These are phyloP conservation scores for Isaurus tuberculatus DNA, from an alignment of 92 coral and sea anemone genomes.

Conservation along the genomic window DNA sequence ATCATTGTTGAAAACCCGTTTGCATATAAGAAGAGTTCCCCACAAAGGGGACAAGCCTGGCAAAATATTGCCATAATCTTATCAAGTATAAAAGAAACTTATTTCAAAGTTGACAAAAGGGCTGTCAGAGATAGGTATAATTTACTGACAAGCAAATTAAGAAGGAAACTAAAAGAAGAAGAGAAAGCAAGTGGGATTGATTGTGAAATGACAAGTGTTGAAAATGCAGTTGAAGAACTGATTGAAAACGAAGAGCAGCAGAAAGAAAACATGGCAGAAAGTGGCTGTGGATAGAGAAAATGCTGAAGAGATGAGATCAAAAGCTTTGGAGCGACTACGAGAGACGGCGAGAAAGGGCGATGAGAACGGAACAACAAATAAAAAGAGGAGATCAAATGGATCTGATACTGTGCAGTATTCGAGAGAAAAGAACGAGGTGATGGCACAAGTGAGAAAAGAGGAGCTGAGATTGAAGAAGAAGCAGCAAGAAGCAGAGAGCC, in stretches of 20 bases:
- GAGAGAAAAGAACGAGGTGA: conserved; percentile 55
- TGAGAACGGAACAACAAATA: neutral
- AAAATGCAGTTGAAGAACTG: conserved; percentile 46
- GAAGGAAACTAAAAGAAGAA: conserved; percentile 49
- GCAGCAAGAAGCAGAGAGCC: conserved; percentile 45
- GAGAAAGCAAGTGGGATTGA: conserved; percentile 53
- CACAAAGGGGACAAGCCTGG: conserved; percentile 2
- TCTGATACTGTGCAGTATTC: conserved; percentile 38
- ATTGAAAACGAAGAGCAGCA: conserved; percentile 43
- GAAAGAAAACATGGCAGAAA: conserved; percentile 21
- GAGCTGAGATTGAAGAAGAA: conserved; percentile 41
- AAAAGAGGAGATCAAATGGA: conserved; percentile 41
- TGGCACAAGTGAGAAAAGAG: conserved; percentile 35
- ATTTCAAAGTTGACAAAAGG: conserved; percentile 52
- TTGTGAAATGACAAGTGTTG: conserved; percentile 44
- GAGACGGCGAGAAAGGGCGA: conserved; percentile 52
- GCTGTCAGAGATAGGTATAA: conserved; percentile 53
- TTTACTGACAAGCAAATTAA: conserved; percentile 22
- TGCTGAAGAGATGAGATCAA: conserved; percentile 52
- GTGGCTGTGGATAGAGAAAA: conserved; percentile 37
- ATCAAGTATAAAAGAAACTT: conserved; percentile 5
- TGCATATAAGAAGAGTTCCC: conserved; percentile 4
- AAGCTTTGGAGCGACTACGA: conserved; percentile 51
- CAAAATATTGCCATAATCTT: conserved; percentile 23
- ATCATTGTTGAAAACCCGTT: conserved; percentile 6